These are phyloP conservation scores for Salvator merianae DNA, from an alignment of 2,113 vertebrate genomes.

Conservation along the genomic window DNA sequence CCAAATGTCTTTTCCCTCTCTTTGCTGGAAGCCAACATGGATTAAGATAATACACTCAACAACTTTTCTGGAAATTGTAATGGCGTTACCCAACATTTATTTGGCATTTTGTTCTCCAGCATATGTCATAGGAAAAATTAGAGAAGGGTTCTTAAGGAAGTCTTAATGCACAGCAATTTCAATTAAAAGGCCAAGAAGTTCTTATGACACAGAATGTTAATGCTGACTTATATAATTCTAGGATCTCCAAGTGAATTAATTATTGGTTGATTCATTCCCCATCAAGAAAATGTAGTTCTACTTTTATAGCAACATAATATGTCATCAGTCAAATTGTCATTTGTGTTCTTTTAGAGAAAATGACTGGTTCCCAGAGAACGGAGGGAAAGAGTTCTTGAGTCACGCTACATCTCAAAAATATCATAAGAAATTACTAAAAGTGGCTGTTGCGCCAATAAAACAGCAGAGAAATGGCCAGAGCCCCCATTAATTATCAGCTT, in stretches of 20 bases:
- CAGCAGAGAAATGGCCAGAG: slow-evolving; percentile 24
- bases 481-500: slow-evolving; percentile 12
- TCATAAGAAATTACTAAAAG: slow-evolving; percentile 31
- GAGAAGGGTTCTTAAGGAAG: not conserved
- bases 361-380: slow-evolving; percentile 36
- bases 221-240: slow-evolving; percentile 8
- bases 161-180: not conserved
- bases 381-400: slow-evolving; percentile 40
- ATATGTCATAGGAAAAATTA: not conserved
- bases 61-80: not conserved
- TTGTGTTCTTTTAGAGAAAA: slow-evolving; percentile 51
- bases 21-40: too few relatives aligned
- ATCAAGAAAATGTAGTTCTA: slow-evolving; percentile 38
- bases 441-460: slow-evolving; percentile 1
- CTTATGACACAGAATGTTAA: not conserved
- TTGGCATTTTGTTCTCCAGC: not conserved
- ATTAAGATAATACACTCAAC: too few relatives aligned
- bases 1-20: too few relatives aligned
- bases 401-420: slow-evolving; percentile 1
- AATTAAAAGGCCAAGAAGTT: not conserved
- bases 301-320: slow-evolving; percentile 40
- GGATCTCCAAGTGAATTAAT: slow-evolving; percentile 43
- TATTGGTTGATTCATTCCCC: slow-evolving; percentile 16
- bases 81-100: not conserved
- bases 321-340: slow-evolving; percentile 62